phyloP scores from a whole-genome alignment of 1,140 invertebrate species.

The Pachyrhynchus sulphureomaculatus region DNA sequence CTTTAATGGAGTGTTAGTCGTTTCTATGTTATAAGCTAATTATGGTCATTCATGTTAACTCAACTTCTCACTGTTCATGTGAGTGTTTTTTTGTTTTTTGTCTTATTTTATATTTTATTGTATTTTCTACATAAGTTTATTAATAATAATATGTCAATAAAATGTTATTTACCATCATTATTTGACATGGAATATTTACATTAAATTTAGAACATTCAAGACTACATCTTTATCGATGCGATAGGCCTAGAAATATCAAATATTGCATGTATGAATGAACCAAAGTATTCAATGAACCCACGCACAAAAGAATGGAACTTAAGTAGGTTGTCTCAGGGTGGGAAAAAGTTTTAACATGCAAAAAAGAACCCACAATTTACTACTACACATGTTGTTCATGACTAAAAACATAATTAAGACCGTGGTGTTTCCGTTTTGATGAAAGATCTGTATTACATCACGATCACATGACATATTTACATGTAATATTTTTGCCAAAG shows the following conservation, averaged over 20 bases:
- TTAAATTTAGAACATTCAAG: too few relatives aligned
- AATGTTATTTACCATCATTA: too few relatives aligned
- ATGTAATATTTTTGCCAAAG: neutral
- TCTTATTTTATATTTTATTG: too few relatives aligned
- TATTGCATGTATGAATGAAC: conserved; percentile 21
- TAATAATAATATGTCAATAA: too few relatives aligned
- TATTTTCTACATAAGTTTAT: too few relatives aligned
- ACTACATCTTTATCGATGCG: neutral
- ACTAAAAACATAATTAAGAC: conserved; percentile 18
- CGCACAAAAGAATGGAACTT: conserved; percentile 8
- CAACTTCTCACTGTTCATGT: too few relatives aligned
- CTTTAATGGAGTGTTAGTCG: too few relatives aligned
- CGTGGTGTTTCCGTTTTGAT: conserved; percentile 18
- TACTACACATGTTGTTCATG: conserved; percentile 33
- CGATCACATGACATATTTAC: conserved; percentile 8
- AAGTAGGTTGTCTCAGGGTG: conserved; percentile 36
- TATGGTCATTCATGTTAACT: too few relatives aligned
- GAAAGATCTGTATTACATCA: conserved; percentile 7
- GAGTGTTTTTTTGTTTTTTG: too few relatives aligned
- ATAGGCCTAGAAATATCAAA: conserved; percentile 6
- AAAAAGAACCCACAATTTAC: conserved; percentile 31
- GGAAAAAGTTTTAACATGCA: conserved; percentile 22
- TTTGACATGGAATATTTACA: too few relatives aligned
- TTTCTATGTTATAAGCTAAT: too few relatives aligned
- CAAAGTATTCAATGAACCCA: conserved; percentile 23